Evolutionary conservation across 2,113 vertebrate genomes (phyloP).

Genomic region (Anarhynchus alexandrinus): DNA sequence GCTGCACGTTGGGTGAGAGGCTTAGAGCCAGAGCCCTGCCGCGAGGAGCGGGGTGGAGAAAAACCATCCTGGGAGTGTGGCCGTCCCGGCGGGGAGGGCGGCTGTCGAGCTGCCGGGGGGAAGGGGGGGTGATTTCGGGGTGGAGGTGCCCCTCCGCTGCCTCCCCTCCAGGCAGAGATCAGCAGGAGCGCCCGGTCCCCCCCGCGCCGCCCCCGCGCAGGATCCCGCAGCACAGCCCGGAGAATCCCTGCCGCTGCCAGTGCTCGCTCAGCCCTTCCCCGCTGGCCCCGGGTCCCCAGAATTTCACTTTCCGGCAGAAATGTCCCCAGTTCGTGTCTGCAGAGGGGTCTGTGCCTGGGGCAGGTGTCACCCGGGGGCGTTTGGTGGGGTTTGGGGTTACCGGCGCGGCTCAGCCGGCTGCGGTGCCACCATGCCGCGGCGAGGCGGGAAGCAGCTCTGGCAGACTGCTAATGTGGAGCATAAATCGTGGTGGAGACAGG

Average conservation of each 20-base stretch:
- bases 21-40: not conserved
- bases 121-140: fast-evolving
- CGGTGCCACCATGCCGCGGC: not conserved
- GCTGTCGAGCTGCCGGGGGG: not conserved
- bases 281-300: fast-evolving
- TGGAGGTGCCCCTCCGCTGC: not conserved
- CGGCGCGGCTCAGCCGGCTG: not conserved
- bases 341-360: not conserved
- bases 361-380: fast-evolving
- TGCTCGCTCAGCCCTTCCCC: fast-evolving
- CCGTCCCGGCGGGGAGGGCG: fast-evolving
- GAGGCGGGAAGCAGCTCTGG: not conserved
- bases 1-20: not conserved
- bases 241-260: not conserved
- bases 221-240: fast-evolving
- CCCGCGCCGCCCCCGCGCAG: fast-evolving
- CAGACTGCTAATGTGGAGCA: slow-evolving; percentile 38
- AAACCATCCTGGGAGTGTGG: not conserved
- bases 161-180: not conserved
- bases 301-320: not conserved
- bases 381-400: not conserved
- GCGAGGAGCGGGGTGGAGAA: not conserved
- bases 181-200: not conserved
- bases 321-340: fast-evolving
- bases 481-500: slow-evolving; percentile 74